phyloP scores from a whole-genome alignment of 2,797 vertebrate species.

The Halcyon badia region DNA sequence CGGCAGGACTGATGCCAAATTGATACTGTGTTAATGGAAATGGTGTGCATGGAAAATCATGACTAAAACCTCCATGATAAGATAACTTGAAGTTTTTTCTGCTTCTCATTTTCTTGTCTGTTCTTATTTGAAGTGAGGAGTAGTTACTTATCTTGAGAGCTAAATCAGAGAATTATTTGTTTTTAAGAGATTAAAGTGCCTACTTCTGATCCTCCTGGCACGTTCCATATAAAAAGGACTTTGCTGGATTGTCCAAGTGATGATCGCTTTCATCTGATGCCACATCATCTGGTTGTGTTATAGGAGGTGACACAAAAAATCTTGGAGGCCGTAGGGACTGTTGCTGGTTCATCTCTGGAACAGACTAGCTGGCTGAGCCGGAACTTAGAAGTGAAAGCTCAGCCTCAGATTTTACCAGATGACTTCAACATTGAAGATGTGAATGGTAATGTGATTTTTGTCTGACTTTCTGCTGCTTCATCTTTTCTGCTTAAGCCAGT shows the following conservation, averaged over 20 bases:
- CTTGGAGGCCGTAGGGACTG: conserved; percentile 91
- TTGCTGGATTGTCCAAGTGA: background rate
- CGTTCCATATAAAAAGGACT: background rate
- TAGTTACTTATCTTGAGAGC: background rate
- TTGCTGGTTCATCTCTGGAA: conserved; percentile 95
- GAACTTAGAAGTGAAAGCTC: conserved; percentile 96
- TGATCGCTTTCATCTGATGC: background rate
- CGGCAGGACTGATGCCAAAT: background rate
- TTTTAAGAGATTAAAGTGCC: background rate
- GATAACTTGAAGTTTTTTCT: background rate
- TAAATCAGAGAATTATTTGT: background rate
- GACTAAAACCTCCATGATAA: background rate
- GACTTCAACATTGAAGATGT: conserved; percentile 85
- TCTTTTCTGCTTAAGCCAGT: background rate
- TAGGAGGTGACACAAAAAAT: conserved; percentile 97
- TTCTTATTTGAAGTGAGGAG: background rate
- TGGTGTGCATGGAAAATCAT: background rate
- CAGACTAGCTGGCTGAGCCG: conserved; percentile 99
- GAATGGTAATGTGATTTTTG: conserved; percentile 77
- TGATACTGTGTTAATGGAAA: background rate
- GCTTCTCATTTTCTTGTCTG: background rate
- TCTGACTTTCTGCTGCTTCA: background rate
- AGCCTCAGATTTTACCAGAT: conserved; percentile 90
- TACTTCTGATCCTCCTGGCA: background rate
- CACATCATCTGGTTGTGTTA: background rate